phyloP scores from a whole-genome alignment of 2,888 invertebrate species.

The Ophion ventricosus region DNA sequence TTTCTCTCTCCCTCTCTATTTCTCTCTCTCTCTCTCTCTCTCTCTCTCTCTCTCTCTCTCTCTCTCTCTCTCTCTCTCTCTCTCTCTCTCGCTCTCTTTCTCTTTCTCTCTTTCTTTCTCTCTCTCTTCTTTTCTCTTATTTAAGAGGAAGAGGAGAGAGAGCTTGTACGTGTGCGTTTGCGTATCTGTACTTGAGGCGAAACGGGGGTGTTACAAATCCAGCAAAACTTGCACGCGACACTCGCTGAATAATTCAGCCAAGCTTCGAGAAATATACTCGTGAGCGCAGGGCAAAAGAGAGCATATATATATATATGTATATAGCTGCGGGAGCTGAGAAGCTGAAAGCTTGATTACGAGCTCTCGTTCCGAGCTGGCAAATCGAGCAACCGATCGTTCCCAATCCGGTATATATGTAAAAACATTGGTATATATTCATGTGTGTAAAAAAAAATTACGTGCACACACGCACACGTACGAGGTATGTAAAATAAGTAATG shows the following conservation, averaged over 20 bases:
- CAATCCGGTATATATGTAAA: not conserved
- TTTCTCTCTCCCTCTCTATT: not conserved
- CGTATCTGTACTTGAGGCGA: slow-evolving; percentile 40
- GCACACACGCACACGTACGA: no score
- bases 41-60: slow-evolving; percentile 54
- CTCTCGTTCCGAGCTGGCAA: slow-evolving; percentile 37
- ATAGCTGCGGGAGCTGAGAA: slow-evolving; percentile 41
- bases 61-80: slow-evolving; percentile 23
- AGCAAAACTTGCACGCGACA: slow-evolving; percentile 80
- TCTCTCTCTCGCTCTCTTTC: slow-evolving; percentile 24
- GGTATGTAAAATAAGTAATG: no score
- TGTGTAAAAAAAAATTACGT: no score
- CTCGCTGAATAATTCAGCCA: slow-evolving; percentile 82
- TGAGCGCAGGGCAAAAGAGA: slow-evolving; percentile 34
- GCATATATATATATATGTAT: not conserved
- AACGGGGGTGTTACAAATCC: slow-evolving; percentile 81
- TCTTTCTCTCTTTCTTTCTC: slow-evolving; percentile 52
- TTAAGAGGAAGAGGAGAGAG: not conserved
- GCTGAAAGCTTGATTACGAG: slow-evolving; percentile 59
- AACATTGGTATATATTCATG: not conserved
- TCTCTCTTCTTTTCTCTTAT: slow-evolving; percentile 28
- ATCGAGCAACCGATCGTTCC: slow-evolving; percentile 24
- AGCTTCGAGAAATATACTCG: slow-evolving; percentile 58
- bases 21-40: slow-evolving; percentile 30
- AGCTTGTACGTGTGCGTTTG: slow-evolving; percentile 10